Percentiles rank a stretch among this genome's conserved stretches.
Evolutionary conservation across 2,797 vertebrate species (phyloP).

Genomic region (Somateria mollissima): DNA sequence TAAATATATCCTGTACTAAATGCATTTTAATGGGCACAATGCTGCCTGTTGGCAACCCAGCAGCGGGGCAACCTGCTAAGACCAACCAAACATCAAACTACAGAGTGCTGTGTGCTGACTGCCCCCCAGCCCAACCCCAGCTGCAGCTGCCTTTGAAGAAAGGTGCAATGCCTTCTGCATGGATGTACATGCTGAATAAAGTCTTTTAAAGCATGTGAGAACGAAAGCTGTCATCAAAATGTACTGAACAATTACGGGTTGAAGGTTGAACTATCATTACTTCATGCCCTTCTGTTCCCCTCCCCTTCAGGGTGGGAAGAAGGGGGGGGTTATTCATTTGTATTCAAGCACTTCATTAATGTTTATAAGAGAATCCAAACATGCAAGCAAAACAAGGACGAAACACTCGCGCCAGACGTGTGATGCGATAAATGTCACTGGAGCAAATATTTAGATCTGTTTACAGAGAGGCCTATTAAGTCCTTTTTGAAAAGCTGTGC

Average conservation of each 20-base stretch:
- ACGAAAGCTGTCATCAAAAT: slow-evolving; percentile 52
- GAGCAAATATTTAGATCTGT: slow-evolving; percentile 68
- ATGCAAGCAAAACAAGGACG: slow-evolving; percentile 59
- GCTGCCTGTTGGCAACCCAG: not conserved
- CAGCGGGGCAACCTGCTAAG: not conserved
- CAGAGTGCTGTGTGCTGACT: not conserved
- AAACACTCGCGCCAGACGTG: slow-evolving; percentile 25
- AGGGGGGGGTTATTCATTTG: slow-evolving; percentile 51
- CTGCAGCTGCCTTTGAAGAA: slow-evolving; percentile 54
- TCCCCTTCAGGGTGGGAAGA: slow-evolving; percentile 41
- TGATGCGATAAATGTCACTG: slow-evolving; percentile 58
- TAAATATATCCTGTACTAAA: not conserved
- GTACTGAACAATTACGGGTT: slow-evolving; percentile 37
- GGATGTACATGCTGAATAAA: not conserved
- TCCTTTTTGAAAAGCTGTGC: slow-evolving; percentile 66
- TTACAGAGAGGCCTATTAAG: slow-evolving; percentile 73
- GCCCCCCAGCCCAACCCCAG: not conserved
- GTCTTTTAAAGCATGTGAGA: slow-evolving; percentile 56
- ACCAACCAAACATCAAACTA: not conserved
- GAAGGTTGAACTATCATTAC: slow-evolving; percentile 66
- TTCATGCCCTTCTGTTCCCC: slow-evolving; percentile 43
- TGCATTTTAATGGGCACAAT: not conserved
- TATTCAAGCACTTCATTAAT: slow-evolving; percentile 65
- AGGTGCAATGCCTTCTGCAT: slow-evolving; percentile 32
- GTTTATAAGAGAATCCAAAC: slow-evolving; percentile 72